Base-by-base conservation (phyloP, 2,113 vertebrate species). In the Henicopernis longicauda region DNA sequence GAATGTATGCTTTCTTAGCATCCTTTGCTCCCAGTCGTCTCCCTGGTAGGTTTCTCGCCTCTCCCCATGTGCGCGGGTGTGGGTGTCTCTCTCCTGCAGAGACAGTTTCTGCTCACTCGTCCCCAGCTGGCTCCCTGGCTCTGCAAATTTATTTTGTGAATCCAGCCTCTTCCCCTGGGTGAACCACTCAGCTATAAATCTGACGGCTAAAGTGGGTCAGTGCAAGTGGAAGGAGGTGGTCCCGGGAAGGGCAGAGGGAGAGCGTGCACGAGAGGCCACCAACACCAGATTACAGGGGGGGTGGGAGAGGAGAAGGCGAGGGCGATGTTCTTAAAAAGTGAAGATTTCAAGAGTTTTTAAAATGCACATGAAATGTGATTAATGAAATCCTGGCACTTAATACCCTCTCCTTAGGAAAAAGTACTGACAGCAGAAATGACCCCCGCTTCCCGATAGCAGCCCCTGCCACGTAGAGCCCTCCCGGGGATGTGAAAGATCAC, bases 31-130 rank as follows among this genome's bases (percentile, higher is more conserved):
- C n/a, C 82, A 12, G 82, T 26, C 19, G 1, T 54, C 74, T 74
- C 52, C 65, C 80, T 7, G 29, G 82, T 70, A 63, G 79, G 66
- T 76, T 95, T 87, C 88, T 95, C 6, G 0, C 61, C 54, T 94
- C 31, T 79, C 66, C 18, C 6, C 3, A 0, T 38, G 61, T 12
- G 5, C 0, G 1, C 0, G 2, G 57, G 34, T 3, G 17, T 79
- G 62, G 85, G 36, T 86, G 76, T 71, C 73, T 89, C 15, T 77
- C 57, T 79, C 52, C 47, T 1, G 32, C 62, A 62, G 86, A 84
- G 81, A 45, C 71, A 34, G 15, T 42, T 91, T 59, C 86, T 93
- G 72, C 89, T 95, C 57, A 1, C 87, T 72, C 14, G 1, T 85
- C 66, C 80, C 76, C 0, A 7, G 4, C 85, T 81, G 80, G 23